A percentile compares a stretch with the other conserved stretches of the same genome.
Evolutionary conservation across 2,888 invertebrate species (phyloP).

Genomic region (Sabatieria punctata): DNA sequence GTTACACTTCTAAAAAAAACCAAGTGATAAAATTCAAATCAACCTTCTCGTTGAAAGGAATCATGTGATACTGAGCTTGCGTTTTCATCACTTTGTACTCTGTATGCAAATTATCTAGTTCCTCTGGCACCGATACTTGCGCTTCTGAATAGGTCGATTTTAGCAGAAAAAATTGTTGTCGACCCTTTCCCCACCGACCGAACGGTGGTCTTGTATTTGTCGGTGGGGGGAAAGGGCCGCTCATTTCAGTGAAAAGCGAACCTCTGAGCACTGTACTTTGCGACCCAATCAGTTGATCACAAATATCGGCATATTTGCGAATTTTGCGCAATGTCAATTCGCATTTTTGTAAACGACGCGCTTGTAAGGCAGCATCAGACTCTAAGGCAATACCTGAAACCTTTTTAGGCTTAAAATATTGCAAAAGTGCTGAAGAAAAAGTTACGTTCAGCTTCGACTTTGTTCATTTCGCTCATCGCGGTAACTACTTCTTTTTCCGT

Average conservation of each 20-base stretch:
- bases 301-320: slow-evolving; percentile 23
- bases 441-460: slow-evolving; percentile 74
- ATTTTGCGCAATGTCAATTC: slow-evolving; percentile 24
- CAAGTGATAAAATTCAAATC: too few species aligned
- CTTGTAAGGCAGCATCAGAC: slow-evolving; percentile 23
- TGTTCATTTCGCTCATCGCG: slow-evolving; percentile 73
- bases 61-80: slow-evolving; percentile 25
- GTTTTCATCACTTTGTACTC: slow-evolving; percentile 25
- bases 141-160: too few species aligned
- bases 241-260: too few species aligned
- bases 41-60: slow-evolving; percentile 17
- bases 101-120: slow-evolving; percentile 19
- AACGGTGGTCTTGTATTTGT: too few species aligned
- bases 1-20: too few species aligned
- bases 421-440: not conserved
- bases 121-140: too few species aligned
- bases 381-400: slow-evolving; percentile 23
- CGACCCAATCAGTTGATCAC: slow-evolving; percentile 21
- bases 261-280: not conserved
- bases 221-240: too few species aligned
- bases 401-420: not conserved
- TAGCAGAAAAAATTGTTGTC: too few species aligned
- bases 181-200: too few species aligned
- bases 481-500: slow-evolving; percentile 75
- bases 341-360: slow-evolving; percentile 20